Base-by-base conservation (phyloP, 2,113 vertebrate species). In the Cavia aperea region DNA sequence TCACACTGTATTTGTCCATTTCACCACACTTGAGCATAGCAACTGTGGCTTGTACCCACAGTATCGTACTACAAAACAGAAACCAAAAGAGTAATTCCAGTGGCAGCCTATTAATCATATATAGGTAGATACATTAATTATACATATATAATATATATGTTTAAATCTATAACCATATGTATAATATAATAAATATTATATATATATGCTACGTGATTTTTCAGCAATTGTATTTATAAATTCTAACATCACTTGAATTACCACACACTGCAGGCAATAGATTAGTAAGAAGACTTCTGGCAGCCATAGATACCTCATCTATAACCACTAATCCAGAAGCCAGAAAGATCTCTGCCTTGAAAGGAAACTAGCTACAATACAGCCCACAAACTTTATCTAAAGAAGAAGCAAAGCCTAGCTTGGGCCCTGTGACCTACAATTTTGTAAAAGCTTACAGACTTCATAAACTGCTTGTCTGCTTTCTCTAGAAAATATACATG, bases 211-310 rank as follows among this genome's bases (percentile, higher is more conserved):
- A 78, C n/a, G n/a, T 62, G 16, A 10, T 63, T 86, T 77, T 88
- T 60, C 73, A 92, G 81, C 29, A 93, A 66, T 24, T 51, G 0
- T 60, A 83, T 26, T 23, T 3, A 46, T 68, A 58, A n/a, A 60
- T 68, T 92, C 51, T 66, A 72, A 66, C 36, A 6, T 92, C 81
- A 86, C 88, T 81, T 90, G 75, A 92, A 93, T 88, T 79, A n/a
- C 46, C 82, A 68, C 23, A 31, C 19, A 63, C 56, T 87, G 31
- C n/a, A 94, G n/a, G 46, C 72, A 78, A 66, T 26, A 81, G 21
- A 51, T 81, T 83, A 79, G 33, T 68, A 62, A 68, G n/a, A 68
- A 79, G 58, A 86, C 10, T 77, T 79, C 54, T 14, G 29, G 77
- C 12, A 88, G 72, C 78, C 63, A 73, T 62, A 58, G n/a, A 54